These are phyloP conservation scores for Drosophila paucipuncta DNA, from an alignment of 2,888 invertebrate species.

Conservation along the genomic window DNA sequence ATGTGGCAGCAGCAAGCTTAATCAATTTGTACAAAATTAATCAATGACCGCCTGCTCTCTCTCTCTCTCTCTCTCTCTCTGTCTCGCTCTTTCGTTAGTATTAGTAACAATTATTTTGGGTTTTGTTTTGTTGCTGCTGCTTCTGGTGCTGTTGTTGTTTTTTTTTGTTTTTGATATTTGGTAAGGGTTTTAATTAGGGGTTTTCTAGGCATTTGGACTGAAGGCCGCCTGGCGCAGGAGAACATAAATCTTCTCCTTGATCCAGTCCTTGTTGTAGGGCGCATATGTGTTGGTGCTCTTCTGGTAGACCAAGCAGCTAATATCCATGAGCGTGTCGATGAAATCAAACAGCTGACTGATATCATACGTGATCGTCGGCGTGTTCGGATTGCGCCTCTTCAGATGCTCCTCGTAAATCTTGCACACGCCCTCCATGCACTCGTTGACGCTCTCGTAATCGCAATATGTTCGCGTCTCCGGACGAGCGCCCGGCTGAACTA, in stretches of 20 bases:
- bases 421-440: constrained; percentile 99
- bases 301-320: constrained; percentile 98
- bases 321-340: constrained; percentile 97
- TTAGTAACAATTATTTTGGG: not conserved
- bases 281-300: constrained; percentile 98
- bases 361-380: constrained; percentile 98
- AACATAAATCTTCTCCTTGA: constrained; percentile 99
- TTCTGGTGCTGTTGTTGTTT: constrained; percentile 1
- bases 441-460: constrained; percentile 99
- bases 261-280: constrained; percentile 99
- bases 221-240: constrained; percentile 96
- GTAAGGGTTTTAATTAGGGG: not conserved
- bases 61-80: not conserved
- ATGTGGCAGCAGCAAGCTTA: not conserved
- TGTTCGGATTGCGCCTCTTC: constrained; percentile 97
- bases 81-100: not conserved
- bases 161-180: constrained; percentile 12
- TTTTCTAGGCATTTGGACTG: constrained; percentile 67
- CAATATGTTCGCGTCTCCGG: constrained; percentile 99
- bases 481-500: constrained; percentile 96
- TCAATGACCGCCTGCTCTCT: not conserved
- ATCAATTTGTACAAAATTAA: constrained; percentile 1
- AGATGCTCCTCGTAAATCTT: constrained; percentile 99
- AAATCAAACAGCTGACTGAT: constrained; percentile 99
- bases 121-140: constrained; percentile 4